Evolutionary conservation across 2,113 vertebrate species (phyloP).

Genomic region (Recurvirostra avosetta): DNA sequence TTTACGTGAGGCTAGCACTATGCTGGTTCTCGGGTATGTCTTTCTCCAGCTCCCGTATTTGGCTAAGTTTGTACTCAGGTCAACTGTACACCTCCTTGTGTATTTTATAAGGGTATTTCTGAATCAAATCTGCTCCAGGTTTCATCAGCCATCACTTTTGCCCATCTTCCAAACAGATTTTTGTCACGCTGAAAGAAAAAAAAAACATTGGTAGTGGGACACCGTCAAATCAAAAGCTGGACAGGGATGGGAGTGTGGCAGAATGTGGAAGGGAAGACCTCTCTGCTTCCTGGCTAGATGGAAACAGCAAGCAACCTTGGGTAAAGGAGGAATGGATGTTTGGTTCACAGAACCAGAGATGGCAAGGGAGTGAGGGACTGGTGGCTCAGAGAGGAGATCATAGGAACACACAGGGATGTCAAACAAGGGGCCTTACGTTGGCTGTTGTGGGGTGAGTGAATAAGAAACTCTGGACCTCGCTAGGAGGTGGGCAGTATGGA

Average conservation of each 20-base stretch:
- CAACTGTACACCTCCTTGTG: not conserved
- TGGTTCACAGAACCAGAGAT: not conserved
- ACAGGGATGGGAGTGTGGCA: accelerated
- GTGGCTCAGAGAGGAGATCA: not conserved
- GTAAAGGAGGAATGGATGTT: not conserved
- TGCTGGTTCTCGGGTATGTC: not conserved
- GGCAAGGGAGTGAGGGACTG: not conserved
- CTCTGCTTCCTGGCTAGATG: not conserved
- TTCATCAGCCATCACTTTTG: not conserved
- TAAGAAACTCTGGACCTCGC: not conserved
- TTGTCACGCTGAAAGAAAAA: not conserved
- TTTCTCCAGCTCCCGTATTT: not conserved
- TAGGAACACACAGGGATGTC: not conserved
- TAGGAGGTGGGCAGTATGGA: not conserved
- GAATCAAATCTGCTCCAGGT: not conserved
- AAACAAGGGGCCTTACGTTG: not conserved
- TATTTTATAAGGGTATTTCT: not conserved
- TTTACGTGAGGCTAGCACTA: not conserved
- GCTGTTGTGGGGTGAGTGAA: not conserved
- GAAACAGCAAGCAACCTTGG: not conserved
- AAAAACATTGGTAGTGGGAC: not conserved
- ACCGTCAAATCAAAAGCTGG: not conserved
- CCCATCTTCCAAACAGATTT: not conserved
- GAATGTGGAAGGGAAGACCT: not conserved
- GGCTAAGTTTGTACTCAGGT: not conserved